Evolutionary conservation across 1,140 invertebrate genomes (phyloP), one percentile per base, ranked within the genome.

Genomic region (Cheumatopsyche charites): DNA sequence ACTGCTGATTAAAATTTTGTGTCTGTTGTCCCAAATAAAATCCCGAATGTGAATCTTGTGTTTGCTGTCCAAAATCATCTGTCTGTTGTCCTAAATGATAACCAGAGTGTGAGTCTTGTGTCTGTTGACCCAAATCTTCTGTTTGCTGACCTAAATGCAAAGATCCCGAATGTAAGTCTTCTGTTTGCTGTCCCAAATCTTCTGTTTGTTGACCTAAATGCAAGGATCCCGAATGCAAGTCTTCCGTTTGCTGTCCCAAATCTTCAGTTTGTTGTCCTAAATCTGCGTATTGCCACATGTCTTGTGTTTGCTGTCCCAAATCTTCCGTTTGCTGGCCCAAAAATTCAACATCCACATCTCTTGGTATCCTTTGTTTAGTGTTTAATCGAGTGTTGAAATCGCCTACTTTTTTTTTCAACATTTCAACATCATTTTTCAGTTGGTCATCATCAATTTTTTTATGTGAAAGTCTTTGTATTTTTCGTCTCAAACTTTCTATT

Each of bases 251-350:
- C 47, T 81, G 79, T 7, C 76, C 75, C 6, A 78, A 66, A 74
- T 78, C 73, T 63, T 77, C 72, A 0, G 78, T 75, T 77, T 81
- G 75, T 76, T 80, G 79, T 12, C 76, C 74, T 25, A 77, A 71
- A 71, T 77, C 73, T 58, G 21, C 66, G 63, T 62, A n/a, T 43
- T 71, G 58, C 17, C n/a, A 43, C n/a, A 67, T 41, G 66, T 74
- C 75, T 77, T 76, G 58, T 12, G 55, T 63, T 62, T 75, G 69
- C 69, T 75, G 75, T 58, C 67, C 73, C 5, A 74, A 4, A 72
- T 71, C 69, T 71, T 77, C 67, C 5, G 13, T 62, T 17, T 62
- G 29, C 42, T 63, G 62, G 11, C 29, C 36, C n/a, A 42, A 68
- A 72, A 25, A 13, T 58, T 23, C 55, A 4, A 58, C 21, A 11